Percentiles rank a stretch among this genome's conserved stretches.
phyloP scores from a whole-genome alignment of 2,888 invertebrate genomes.

The Microplitis deprimator region DNA sequence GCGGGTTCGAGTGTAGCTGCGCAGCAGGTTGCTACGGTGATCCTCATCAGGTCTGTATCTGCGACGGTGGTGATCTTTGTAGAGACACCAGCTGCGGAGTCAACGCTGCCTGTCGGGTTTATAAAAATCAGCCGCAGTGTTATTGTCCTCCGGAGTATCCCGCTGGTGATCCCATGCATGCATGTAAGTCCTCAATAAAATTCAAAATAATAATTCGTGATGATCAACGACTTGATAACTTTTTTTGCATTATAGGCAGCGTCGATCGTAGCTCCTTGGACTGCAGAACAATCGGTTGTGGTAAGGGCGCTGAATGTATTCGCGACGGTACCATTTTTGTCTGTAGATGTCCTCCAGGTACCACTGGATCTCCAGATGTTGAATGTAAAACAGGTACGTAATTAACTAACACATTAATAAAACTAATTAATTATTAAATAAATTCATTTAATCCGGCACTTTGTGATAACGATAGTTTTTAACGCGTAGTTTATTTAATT shows the following conservation, averaged over 20 bases:
- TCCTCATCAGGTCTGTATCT: constrained; percentile 85
- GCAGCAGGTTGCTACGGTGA: constrained; percentile 86
- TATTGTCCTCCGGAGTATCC: constrained; percentile 88
- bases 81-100: constrained; percentile 84
- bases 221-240: too few relatives aligned
- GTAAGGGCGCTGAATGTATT: constrained; percentile 88
- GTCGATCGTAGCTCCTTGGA: constrained; percentile 73
- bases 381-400: constrained; percentile 80
- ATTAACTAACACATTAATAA: constrained; percentile 54
- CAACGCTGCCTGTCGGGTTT: constrained; percentile 85
- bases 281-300: constrained; percentile 88
- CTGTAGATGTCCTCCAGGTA: constrained; percentile 84
- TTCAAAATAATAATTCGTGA: not conserved
- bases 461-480: constrained; percentile 9
- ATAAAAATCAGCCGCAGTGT: constrained; percentile 81
- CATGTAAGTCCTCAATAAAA: constrained; percentile 78
- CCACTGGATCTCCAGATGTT: constrained; percentile 80
- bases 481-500: not conserved
- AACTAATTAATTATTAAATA: constrained; percentile 14
- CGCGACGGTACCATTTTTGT: constrained; percentile 88
- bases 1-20: constrained; percentile 88
- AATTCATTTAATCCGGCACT: constrained; percentile 29
- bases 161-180: constrained; percentile 86
- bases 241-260: constrained; percentile 55
- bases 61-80: constrained; percentile 83